Conservation (phyloP, 2,113 vertebrate species). For the Spea multiplicata region DNA sequence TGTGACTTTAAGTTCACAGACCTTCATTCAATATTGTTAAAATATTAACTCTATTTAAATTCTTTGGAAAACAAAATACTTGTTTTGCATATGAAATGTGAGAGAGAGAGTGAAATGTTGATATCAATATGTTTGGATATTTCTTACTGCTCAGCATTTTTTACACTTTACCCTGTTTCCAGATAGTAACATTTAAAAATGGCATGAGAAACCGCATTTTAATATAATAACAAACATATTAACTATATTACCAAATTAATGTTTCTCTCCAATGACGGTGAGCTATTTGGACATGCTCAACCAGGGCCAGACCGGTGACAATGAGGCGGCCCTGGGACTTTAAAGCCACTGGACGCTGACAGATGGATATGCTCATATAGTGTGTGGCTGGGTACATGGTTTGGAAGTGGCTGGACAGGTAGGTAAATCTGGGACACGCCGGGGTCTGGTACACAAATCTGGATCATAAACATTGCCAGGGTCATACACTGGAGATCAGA, state of each 20-base stretch:
- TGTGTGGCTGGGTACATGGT: too few relatives aligned
- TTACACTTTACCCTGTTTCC: background rate
- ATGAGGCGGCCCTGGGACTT: too few relatives aligned
- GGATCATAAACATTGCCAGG: too few relatives aligned
- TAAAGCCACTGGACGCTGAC: too few relatives aligned
- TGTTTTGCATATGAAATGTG: background rate
- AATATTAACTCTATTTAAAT: background rate
- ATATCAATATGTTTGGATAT: constrained; percentile 1
- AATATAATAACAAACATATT: background rate
- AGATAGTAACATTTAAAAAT: background rate
- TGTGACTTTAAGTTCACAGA: background rate
- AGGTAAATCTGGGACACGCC: too few relatives aligned
- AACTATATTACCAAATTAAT: background rate
- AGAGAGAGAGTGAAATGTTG: constrained; percentile 1
- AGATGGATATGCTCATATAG: too few relatives aligned
- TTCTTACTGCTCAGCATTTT: background rate
- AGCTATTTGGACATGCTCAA: background rate
- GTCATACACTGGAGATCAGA: too few relatives aligned
- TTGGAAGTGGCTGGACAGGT: too few relatives aligned
- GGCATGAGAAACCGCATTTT: background rate
- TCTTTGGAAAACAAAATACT: background rate
- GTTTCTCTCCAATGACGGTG: background rate
- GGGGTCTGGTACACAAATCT: too few relatives aligned
- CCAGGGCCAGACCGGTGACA: too few relatives aligned
- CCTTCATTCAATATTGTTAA: background rate